Base-by-base conservation (phyloP, 2,113 vertebrate genomes). In the Gambusia affinis region DNA sequence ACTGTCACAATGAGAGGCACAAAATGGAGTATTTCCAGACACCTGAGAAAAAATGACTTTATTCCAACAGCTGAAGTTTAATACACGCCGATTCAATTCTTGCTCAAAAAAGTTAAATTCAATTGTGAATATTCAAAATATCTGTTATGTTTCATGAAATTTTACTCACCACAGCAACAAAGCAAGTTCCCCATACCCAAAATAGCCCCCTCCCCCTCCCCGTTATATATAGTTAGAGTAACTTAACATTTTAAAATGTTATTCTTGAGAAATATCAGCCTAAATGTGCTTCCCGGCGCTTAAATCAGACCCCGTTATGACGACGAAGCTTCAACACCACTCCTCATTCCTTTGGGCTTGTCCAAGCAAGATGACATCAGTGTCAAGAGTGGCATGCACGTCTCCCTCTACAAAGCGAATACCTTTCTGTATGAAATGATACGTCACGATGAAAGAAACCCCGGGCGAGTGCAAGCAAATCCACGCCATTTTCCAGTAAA, bases 311-410 rank as follows among this genome's bases (percentile, higher is more conserved):
- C 44, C 8, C 30, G 79, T 81, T 81, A 65, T 67, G 29, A 73
- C 72, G 60, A 60, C 22, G 74, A 79, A 67, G 80, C 84, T 84
- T 77, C 82, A 61, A 57, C 64, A 87, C 87, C 82, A 76, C 71
- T 76, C 76, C 54, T 67, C 70, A 72, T 62, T 84, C 78, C 81
- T 84, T 62, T 60, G 78, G 83, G 80, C 89, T 73, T 86, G 86
- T 82, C 80, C 1, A 3, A 79, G 83, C 80, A 83, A 72, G 91
- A 72, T 85, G 75, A 83, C 66, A 80, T 75, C 77, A 81, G 57
- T 3, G 24, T 65, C 15, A 24, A 47, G 22, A 63, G 51, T 24
- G 11, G 60, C 39, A 65, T 61, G 31, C 60, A 78, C 51, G 30
- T 54, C 75, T 67, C 54, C 30, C 24, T 61, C 54, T 73, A 63